Evolutionary conservation across 1,140 invertebrate genomes (phyloP), one percentile per base, ranked within the genome.

Genomic region (Goniozus legneri): DNA sequence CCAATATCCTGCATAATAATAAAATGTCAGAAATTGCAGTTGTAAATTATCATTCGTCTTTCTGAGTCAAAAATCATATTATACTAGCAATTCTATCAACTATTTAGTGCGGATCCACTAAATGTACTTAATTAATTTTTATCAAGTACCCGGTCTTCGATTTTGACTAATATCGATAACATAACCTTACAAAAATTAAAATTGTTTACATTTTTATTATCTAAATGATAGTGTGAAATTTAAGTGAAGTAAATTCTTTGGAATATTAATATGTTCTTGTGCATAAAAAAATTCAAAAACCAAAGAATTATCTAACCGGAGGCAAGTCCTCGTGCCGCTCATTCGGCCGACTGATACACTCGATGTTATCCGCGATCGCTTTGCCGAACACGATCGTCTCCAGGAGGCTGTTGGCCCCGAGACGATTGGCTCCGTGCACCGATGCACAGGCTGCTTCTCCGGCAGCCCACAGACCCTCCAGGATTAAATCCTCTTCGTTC

Each of bases 381-480:
- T 88, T 77, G 32, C 90, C 90, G 70, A 93, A 94, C 12, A 93
- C 87, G 8, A 94, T 83, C 31, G 92, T 65, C 77, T 94, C 91
- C 0, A 93, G 73, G 8, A 93, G 76, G 3, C 89, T 92, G 69
- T 93, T 93, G 8, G 91, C 89, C 13, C 91, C 91, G 1, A 93
- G 73, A 21, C 91, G 75, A 67, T 94, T 93, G 14, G 91, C 91
- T 24, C 91, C 91, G 63, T 93, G 91, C 2, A 93, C 89, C 0
- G 88, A 91, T 2, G 61, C 60, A 21, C 73, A 78, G 1, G 76
- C 78, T 3, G 71, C 67, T 59, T 81, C 79, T 1, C 80, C 79
- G 16, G 68, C 71, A 4, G 79, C 75, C 65, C 77, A 80, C 2
- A 81, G 60, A 12, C 78, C 78, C 7, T 65, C 60, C 12, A 81